These are phyloP conservation scores for Synodontis membranacea DNA, from an alignment of 2,113 vertebrate genomes.

Conservation along the genomic window DNA sequence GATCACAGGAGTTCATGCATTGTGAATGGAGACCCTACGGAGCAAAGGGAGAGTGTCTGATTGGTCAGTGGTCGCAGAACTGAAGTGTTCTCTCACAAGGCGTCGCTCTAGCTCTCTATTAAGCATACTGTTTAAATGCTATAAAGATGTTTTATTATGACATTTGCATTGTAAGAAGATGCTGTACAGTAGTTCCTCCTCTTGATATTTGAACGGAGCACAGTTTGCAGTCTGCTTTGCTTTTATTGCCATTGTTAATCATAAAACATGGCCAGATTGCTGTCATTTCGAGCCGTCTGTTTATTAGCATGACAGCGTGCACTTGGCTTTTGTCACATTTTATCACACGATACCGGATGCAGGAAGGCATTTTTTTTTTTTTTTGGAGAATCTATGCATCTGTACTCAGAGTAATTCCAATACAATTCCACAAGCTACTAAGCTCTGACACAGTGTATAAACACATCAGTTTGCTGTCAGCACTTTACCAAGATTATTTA, in stretches of 20 bases:
- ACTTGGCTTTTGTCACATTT: neutral
- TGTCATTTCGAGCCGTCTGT: neutral
- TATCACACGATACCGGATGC: neutral
- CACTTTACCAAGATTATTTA: neutral
- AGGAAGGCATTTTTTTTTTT: neutral
- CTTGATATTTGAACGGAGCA: neutral
- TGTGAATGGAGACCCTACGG: neutral
- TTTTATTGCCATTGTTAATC: conserved; percentile 12
- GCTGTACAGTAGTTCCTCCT: too few species aligned
- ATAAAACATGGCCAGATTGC: neutral
- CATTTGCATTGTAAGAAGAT: neutral
- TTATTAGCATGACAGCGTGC: neutral
- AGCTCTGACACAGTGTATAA: conserved; percentile 9
- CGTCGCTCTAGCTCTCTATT: neutral
- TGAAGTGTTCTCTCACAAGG: neutral
- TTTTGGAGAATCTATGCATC: neutral
- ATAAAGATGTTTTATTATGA: neutral
- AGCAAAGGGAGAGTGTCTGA: neutral
- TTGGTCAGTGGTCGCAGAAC: neutral
- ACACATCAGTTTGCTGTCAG: conserved; percentile 14
- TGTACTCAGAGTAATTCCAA: neutral
- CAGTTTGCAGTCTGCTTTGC: neutral
- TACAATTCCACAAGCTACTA: neutral
- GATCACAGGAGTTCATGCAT: neutral
- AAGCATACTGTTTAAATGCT: neutral